Evolutionary conservation across 2,797 vertebrate genomes (phyloP).

Genomic region (Anas georgica): DNA sequence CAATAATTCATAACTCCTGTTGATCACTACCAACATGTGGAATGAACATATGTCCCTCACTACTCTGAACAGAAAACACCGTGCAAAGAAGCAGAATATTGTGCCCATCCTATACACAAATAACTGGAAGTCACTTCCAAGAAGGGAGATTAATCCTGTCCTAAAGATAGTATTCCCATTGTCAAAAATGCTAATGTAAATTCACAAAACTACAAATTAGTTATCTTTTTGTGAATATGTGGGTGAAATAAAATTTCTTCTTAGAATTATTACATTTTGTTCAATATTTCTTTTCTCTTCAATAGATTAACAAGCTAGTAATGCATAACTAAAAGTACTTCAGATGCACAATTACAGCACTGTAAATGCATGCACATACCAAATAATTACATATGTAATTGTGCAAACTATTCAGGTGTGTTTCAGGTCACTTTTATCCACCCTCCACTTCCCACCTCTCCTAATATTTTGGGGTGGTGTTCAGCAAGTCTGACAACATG

Average conservation of each 20-base stretch:
- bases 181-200: constrained; percentile 1
- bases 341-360: neutral
- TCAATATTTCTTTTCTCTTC: neutral
- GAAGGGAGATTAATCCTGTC: constrained; percentile 14
- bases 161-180: neutral
- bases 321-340: neutral
- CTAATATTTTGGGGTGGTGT: neutral
- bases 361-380: neutral
- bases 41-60: constrained; percentile 36
- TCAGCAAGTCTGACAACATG: neutral
- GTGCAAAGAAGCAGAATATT: constrained; percentile 46
- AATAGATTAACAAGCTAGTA: neutral
- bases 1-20: constrained; percentile 40
- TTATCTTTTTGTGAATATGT: neutral
- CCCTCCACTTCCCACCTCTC: neutral
- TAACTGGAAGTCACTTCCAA: constrained; percentile 24
- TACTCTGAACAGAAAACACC: neutral
- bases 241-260: constrained; percentile 22
- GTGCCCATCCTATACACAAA: constrained; percentile 42
- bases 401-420: neutral
- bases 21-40: constrained; percentile 44
- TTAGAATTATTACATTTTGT: neutral
- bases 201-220: neutral
- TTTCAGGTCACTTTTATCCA: constrained; percentile 4
- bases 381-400: neutral